These are phyloP conservation scores for Epistrophe grossulariae DNA, from an alignment of 2,888 invertebrate genomes.

Conservation along the genomic window DNA sequence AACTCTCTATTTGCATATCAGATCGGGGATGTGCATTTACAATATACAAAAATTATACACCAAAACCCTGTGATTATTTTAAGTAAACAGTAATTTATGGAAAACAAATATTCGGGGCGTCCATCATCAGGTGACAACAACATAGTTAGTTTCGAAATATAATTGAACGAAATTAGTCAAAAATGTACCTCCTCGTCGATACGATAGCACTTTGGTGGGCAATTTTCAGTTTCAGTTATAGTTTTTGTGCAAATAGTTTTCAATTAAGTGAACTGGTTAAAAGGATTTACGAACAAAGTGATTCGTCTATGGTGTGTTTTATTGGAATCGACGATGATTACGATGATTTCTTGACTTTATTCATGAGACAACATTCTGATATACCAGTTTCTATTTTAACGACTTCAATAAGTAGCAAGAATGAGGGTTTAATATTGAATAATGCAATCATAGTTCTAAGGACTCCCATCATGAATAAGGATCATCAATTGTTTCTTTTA, in stretches of 20 bases:
- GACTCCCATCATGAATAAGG: background rate
- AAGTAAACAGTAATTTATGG: constrained; percentile 2
- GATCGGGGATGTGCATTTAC: background rate
- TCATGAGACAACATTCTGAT: background rate
- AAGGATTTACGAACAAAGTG: constrained; percentile 27
- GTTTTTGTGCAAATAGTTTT: constrained; percentile 22
- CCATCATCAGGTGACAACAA: background rate
- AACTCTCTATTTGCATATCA: constrained; percentile 24
- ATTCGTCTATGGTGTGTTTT: constrained; percentile 14
- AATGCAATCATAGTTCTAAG: constrained; percentile 11
- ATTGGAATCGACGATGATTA: background rate
- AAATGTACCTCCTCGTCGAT: constrained; percentile 23
- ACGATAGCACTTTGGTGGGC: background rate
- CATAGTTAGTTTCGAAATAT: background rate
- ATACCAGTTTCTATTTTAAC: constrained; percentile 16
- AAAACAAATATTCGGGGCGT: background rate
- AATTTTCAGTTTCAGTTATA: background rate
- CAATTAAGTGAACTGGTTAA: constrained; percentile 8
- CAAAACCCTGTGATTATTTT: constrained; percentile 4
- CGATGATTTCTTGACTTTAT: constrained; percentile 6
- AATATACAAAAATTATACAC: constrained; percentile 18
- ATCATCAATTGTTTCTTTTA: background rate
- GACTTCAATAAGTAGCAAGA: background rate
- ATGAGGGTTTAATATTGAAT: background rate
- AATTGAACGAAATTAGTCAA: constrained; percentile 3